These are phyloP conservation scores for Eupeodes corollae DNA, from an alignment of 1,140 invertebrate genomes.

Conservation along the genomic window DNA sequence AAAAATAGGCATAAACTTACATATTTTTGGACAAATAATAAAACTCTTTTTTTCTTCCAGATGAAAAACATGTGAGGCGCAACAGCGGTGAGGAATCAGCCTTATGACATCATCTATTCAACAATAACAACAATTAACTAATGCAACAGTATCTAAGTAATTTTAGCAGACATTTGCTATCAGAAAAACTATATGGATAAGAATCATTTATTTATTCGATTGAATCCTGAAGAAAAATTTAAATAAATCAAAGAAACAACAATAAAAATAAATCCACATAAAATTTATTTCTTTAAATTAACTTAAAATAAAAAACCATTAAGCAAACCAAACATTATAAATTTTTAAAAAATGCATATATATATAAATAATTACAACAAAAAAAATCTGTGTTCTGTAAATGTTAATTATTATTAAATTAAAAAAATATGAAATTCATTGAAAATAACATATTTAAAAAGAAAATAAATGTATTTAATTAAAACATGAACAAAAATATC, in stretches of 20 bases:
- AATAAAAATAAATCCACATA: neutral
- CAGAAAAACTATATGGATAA: conserved; percentile 28
- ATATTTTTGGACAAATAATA: conserved; percentile 23
- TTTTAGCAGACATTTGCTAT: conserved; percentile 30
- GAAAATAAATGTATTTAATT: conserved; percentile 5
- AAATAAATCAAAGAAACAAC: conserved; percentile 1
- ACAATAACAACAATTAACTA: conserved; percentile 32
- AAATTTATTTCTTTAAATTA: neutral
- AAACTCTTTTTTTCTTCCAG: conserved; percentile 8
- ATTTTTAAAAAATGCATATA: neutral
- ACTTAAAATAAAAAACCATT: neutral
- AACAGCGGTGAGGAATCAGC: conserved; percentile 25
- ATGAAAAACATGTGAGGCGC: conserved; percentile 16
- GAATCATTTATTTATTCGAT: conserved; percentile 28
- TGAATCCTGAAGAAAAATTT: conserved; percentile 31
- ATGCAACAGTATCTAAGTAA: conserved; percentile 31
- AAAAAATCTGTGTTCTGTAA: conserved; percentile 1
- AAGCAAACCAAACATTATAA: neutral
- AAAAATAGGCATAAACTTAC: neutral
- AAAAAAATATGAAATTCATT: neutral
- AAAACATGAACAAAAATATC: neutral
- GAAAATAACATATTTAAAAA: neutral
- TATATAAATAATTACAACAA: conserved; percentile 1
- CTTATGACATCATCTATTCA: conserved; percentile 37
- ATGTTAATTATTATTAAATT: conserved; percentile 4